A percentile compares a stretch with the other conserved stretches of the same genome.
Evolutionary conservation across 2,797 vertebrate genomes (phyloP).

Genomic region (Okamejei kenojei): DNA sequence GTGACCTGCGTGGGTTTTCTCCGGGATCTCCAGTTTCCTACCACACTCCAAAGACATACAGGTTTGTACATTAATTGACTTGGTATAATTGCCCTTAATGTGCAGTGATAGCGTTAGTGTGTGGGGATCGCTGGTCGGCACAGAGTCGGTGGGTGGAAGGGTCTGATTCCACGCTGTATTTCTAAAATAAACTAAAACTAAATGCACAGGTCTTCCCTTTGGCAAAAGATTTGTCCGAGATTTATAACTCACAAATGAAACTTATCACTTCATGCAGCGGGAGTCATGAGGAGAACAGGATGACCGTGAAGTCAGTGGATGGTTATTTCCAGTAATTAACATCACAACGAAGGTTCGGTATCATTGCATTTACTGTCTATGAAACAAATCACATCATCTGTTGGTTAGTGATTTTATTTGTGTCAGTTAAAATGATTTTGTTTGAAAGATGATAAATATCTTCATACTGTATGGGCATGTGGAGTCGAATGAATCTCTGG

Average conservation of each 20-base stretch:
- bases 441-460: background rate
- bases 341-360: background rate
- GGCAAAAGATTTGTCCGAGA: background rate
- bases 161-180: too few relatives aligned
- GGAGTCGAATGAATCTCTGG: background rate
- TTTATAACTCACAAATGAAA: background rate
- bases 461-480: background rate
- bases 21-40: too few relatives aligned
- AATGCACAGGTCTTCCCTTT: background rate
- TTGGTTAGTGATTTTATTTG: background rate
- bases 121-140: too few relatives aligned
- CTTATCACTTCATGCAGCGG: background rate
- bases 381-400: background rate
- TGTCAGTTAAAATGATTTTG: background rate
- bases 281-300: background rate
- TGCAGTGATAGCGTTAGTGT: too few relatives aligned
- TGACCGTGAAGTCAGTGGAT: background rate
- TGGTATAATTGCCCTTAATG: too few relatives aligned
- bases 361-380: background rate
- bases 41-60: too few relatives aligned
- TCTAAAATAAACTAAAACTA: too few relatives aligned
- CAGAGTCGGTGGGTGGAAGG: too few relatives aligned
- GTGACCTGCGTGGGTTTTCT: too few relatives aligned
- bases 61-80: too few relatives aligned
- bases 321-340: background rate